Conservation (phyloP, 1,140 invertebrate genomes). For the Drosophila murphyi region DNA sequence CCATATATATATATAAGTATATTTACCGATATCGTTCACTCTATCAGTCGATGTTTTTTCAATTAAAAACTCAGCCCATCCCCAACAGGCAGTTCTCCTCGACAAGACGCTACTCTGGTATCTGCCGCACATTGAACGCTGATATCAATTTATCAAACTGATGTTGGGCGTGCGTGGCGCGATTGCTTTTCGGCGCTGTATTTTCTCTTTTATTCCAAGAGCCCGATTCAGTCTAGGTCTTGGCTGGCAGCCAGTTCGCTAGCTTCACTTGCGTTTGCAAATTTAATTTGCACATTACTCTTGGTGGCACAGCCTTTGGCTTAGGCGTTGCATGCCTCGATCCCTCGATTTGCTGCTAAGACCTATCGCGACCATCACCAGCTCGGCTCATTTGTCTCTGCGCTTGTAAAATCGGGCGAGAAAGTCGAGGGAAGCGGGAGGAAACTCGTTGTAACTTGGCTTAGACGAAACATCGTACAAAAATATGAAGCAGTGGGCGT, state of each 20-base stretch:
- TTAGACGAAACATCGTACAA: conserved; percentile 62
- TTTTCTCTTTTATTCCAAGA: conserved; percentile 11
- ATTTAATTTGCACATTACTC: conserved; percentile 79
- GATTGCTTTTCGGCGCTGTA: conserved; percentile 75
- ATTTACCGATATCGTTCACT: conserved; percentile 3
- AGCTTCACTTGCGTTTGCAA: conserved; percentile 61
- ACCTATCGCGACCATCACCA: conserved; percentile 66
- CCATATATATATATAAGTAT: not conserved
- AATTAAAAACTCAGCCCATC: conserved; percentile 68
- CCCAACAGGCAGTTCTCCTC: conserved; percentile 37
- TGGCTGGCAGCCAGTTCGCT: not conserved
- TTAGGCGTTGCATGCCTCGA: conserved; percentile 56
- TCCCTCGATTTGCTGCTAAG: conserved; percentile 37
- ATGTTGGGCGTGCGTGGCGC: conserved; percentile 80
- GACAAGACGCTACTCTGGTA: conserved; percentile 63
- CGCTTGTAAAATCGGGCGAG: conserved; percentile 62
- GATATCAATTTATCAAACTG: conserved; percentile 83
- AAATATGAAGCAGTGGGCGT: conserved; percentile 71
- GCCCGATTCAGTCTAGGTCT: not conserved
- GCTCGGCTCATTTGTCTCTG: conserved; percentile 74
- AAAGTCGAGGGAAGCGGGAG: not conserved
- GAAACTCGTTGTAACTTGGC: conserved; percentile 25
- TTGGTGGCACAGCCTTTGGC: conserved; percentile 72
- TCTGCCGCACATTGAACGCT: conserved; percentile 69
- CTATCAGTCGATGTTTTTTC: conserved; percentile 50